Percentiles rank a stretch among this genome's conserved stretches.
These are phyloP conservation scores for Sander lucioperca DNA, from an alignment of 2,113 vertebrate species.

Conservation along the genomic window DNA sequence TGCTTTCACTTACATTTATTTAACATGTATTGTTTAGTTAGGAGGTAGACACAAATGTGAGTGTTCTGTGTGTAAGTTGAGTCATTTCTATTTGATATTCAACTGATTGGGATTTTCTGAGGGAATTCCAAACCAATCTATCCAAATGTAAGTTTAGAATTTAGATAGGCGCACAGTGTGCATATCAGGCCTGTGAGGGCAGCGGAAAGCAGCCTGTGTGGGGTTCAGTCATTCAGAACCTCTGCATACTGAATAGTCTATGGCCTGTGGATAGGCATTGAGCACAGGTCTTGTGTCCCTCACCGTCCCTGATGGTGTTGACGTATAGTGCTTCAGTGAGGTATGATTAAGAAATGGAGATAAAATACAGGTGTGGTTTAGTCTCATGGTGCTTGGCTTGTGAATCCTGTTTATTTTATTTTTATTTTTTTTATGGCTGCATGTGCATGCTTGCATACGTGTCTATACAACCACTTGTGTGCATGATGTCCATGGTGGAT, in stretches of 20 bases:
- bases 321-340: not conserved
- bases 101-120: not conserved
- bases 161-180: slow-evolving; percentile 29
- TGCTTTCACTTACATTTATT: not conserved
- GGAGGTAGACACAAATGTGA: not conserved
- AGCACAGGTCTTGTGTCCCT: slow-evolving; percentile 40
- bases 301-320: slow-evolving; percentile 15
- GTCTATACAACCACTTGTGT: slow-evolving; percentile 19
- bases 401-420: not conserved
- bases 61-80: slow-evolving; percentile 17
- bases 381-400: slow-evolving; percentile 8
- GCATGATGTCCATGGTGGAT: not conserved
- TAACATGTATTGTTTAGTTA: not conserved
- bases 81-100: slow-evolving; percentile 26
- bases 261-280: slow-evolving; percentile 47
- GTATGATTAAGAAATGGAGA: not conserved
- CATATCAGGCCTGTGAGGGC: slow-evolving; percentile 37
- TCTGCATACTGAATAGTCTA: slow-evolving; percentile 49
- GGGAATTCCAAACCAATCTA: slow-evolving; percentile 29
- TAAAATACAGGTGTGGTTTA: slow-evolving; percentile 28
- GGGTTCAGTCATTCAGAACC: slow-evolving; percentile 69
- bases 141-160: slow-evolving; percentile 23
- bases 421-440: not conserved
- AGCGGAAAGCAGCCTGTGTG: slow-evolving; percentile 38
- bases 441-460: not conserved